Evolutionary conservation across 2,888 invertebrate species (phyloP).

Genomic region (Dilophus febrilis): DNA sequence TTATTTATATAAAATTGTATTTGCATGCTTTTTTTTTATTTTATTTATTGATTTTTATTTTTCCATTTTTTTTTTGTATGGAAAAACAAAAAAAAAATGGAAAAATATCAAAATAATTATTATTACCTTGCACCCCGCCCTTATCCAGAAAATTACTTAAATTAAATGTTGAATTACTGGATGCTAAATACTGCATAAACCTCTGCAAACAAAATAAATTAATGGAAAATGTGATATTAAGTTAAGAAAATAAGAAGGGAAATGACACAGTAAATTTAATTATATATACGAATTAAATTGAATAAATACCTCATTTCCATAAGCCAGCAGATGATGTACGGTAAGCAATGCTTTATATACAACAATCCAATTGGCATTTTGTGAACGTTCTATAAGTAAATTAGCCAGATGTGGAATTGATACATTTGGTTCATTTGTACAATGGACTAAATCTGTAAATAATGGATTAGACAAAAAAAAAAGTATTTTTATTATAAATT

Average conservation of each 20-base stretch:
- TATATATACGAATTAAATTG: too few species aligned
- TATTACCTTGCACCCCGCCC: slow-evolving; percentile 90
- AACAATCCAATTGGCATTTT: slow-evolving; percentile 96
- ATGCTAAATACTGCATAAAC: slow-evolving; percentile 98
- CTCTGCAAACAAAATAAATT: slow-evolving; percentile 50
- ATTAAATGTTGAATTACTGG: slow-evolving; percentile 98
- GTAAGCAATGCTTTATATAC: slow-evolving; percentile 97
- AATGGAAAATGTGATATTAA: too few species aligned
- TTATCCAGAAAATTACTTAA: slow-evolving; percentile 95
- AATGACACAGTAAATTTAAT: too few species aligned
- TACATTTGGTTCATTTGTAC: slow-evolving; percentile 99
- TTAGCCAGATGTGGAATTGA: slow-evolving; percentile 99
- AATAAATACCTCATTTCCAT: slow-evolving; percentile 99
- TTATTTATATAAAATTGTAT: too few species aligned
- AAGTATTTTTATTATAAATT: slow-evolving; percentile 6
- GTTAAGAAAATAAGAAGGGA: too few species aligned
- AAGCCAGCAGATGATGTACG: slow-evolving; percentile 97
- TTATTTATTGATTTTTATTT: too few species aligned
- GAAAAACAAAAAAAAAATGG: too few species aligned
- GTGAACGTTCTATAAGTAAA: slow-evolving; percentile 91
- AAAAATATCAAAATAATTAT: too few species aligned
- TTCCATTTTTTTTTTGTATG: too few species aligned
- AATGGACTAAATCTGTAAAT: slow-evolving; percentile 91
- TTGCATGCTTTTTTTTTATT: too few species aligned
- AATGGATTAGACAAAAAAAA: slow-evolving; percentile 15